These are phyloP conservation scores for Pachliopta kotzebuea DNA, from an alignment of 2,888 invertebrate genomes.

Conservation along the genomic window DNA sequence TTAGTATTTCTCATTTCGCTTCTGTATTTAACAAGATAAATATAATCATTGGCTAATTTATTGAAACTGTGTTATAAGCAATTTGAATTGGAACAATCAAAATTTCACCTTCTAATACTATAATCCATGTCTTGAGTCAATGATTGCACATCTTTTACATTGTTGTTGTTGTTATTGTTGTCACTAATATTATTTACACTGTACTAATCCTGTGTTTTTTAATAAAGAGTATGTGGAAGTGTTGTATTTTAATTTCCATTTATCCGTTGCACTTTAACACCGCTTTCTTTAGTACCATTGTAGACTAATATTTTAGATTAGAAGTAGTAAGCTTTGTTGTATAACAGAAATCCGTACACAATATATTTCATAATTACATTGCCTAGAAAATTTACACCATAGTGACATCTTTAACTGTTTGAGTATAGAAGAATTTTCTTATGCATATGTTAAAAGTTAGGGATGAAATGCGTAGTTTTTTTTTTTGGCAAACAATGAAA, in stretches of 20 bases:
- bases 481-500: too few species aligned
- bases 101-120: background rate
- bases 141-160: conserved; percentile 3
- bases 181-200: conserved; percentile 25
- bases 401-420: too few species aligned
- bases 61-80: background rate
- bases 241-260: conserved; percentile 27
- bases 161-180: conserved; percentile 13
- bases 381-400: too few species aligned
- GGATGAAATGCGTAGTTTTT: too few species aligned
- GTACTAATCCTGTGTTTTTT: conserved; percentile 27
- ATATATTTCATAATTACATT: too few species aligned
- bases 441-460: too few species aligned
- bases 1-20: conserved; percentile 1
- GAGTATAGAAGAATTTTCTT: too few species aligned
- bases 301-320: conserved; percentile 10
- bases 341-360: too few species aligned
- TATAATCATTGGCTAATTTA: conserved; percentile 12
- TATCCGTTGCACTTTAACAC: background rate
- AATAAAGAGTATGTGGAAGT: conserved; percentile 28
- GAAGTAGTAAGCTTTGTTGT: too few species aligned
- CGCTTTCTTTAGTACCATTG: conserved; percentile 5
- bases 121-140: background rate
- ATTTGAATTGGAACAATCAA: background rate
- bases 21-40: background rate